Evolutionary conservation across 2,797 vertebrate species (phyloP).

Genomic region (Harpagifer antarcticus): DNA sequence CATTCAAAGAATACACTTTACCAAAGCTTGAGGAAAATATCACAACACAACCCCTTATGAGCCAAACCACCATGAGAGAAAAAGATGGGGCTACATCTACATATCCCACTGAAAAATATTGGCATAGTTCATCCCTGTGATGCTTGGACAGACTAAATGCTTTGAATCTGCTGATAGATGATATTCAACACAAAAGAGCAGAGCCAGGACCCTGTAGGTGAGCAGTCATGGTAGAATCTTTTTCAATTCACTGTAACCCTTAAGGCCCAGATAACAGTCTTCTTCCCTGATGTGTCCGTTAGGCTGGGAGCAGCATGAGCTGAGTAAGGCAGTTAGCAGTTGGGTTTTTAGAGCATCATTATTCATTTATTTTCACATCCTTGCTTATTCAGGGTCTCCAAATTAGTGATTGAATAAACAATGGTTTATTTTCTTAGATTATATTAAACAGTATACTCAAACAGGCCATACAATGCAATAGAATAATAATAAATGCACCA

Average conservation of each 20-base stretch:
- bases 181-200: conserved; percentile 8
- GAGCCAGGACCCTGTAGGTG: conserved; percentile 15
- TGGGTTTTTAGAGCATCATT: conserved; percentile 1
- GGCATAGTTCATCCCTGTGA: too few relatives aligned
- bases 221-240: conserved; percentile 61
- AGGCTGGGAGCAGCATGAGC: conserved; percentile 17
- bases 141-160: not conserved
- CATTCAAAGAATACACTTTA: too few relatives aligned
- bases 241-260: conserved; percentile 62
- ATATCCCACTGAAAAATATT: too few relatives aligned
- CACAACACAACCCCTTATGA: too few relatives aligned
- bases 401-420: not conserved
- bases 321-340: not conserved
- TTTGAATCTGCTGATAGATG: not conserved
- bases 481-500: not conserved
- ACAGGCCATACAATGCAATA: not conserved
- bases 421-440: not conserved
- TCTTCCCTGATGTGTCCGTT: conserved; percentile 35
- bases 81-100: too few relatives aligned
- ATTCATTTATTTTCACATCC: not conserved
- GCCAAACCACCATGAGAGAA: too few relatives aligned
- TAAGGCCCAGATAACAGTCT: conserved; percentile 59
- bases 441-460: not conserved
- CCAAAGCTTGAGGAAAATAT: too few relatives aligned
- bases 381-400: not conserved